Conservation (phyloP, 2,113 vertebrate genomes). For the Zosterops borbonicus region DNA sequence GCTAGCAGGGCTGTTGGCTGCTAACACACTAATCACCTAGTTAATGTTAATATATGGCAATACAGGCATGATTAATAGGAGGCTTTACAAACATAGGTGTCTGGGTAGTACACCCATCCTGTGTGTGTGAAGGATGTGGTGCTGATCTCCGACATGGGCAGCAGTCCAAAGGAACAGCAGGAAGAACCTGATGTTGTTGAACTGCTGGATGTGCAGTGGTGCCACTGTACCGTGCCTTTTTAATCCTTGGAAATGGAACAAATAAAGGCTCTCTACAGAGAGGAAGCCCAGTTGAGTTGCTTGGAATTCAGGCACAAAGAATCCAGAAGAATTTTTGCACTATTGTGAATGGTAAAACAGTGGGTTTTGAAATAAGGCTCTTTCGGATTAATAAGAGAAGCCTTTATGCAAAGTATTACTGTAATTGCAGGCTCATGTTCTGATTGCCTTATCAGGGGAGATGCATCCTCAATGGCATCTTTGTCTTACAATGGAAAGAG, state of each 20-base stretch:
- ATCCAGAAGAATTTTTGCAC: neutral
- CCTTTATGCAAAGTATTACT: constrained; percentile 6
- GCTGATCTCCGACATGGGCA: neutral
- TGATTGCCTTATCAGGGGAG: constrained; percentile 35
- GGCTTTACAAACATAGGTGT: neutral
- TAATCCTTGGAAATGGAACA: neutral
- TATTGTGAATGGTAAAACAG: neutral
- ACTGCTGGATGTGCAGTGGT: neutral
- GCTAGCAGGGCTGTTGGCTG: neutral
- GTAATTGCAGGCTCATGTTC: constrained; percentile 53
- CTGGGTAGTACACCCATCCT: neutral
- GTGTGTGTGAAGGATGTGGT: neutral
- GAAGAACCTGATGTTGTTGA: neutral
- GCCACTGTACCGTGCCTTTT: neutral
- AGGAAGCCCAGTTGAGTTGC: neutral
- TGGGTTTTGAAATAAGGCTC: neutral
- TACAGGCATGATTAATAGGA: neutral
- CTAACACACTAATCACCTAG: neutral
- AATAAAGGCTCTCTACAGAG: neutral
- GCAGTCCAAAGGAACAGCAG: neutral
- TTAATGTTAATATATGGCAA: neutral
- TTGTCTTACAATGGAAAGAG: constrained; percentile 14
- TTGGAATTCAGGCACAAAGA: neutral
- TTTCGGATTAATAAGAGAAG: neutral
- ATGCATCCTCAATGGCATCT: constrained; percentile 5